These are phyloP conservation scores for Spea multiplicata DNA, from an alignment of 2,113 vertebrate species.

Conservation along the genomic window DNA sequence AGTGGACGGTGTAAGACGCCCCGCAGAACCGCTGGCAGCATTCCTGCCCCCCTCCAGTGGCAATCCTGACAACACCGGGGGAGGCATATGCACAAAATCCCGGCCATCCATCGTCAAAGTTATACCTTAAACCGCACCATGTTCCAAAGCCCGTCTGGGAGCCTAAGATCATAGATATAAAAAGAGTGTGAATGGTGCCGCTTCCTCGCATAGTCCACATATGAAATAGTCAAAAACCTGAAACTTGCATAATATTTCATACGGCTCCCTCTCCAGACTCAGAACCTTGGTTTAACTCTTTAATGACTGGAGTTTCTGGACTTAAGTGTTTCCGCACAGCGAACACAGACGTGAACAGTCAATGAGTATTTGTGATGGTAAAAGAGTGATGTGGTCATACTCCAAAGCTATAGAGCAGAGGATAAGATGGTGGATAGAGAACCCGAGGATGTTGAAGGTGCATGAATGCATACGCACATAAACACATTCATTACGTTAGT, in stretches of 20 bases:
- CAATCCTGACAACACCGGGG: slow-evolving; percentile 83
- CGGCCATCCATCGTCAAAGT: slow-evolving; percentile 93
- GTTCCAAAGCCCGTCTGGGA: not conserved
- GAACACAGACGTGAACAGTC: too few relatives aligned
- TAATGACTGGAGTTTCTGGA: too few relatives aligned
- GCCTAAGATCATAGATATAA: not conserved
- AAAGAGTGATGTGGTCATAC: not conserved
- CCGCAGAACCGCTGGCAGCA: slow-evolving; percentile 75
- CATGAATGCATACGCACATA: too few relatives aligned
- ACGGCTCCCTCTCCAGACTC: too few relatives aligned
- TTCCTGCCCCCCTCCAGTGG: slow-evolving; percentile 87
- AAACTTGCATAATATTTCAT: too few relatives aligned
- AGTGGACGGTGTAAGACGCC: slow-evolving; percentile 78
- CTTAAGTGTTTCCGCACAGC: too few relatives aligned
- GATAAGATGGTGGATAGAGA: not conserved
- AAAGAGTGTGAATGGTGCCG: not conserved
- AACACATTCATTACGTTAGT: too few relatives aligned
- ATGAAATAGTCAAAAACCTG: too few relatives aligned
- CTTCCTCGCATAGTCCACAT: too few relatives aligned
- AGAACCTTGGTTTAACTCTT: too few relatives aligned
- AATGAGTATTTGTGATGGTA: not conserved
- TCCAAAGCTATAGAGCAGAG: not conserved
- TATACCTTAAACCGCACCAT: slow-evolving; percentile 40
- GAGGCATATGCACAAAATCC: slow-evolving; percentile 91
- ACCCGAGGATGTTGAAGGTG: not conserved